A percentile compares a stretch with the other conserved stretches of the same genome.
Evolutionary conservation across 2,888 invertebrate species (phyloP).

Genomic region (Diarsia rubi): DNA sequence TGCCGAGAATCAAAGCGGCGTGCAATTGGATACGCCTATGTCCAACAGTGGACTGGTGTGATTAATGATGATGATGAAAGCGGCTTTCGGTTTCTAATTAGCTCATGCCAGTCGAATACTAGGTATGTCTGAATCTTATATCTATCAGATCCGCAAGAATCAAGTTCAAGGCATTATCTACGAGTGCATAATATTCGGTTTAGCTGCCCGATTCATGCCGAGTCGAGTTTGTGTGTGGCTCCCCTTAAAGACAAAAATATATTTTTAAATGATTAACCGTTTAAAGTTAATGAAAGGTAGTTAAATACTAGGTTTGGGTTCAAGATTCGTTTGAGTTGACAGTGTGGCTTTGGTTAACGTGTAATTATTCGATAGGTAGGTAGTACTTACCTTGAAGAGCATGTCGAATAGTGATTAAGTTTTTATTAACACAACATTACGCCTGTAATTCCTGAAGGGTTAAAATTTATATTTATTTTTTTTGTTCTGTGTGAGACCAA

Average conservation of each 20-base stretch:
- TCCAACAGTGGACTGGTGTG: neutral
- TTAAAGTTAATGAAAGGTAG: slow-evolving; percentile 47
- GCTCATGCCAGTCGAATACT: neutral
- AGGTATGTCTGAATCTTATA: neutral
- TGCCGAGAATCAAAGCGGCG: neutral
- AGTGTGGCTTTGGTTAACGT: slow-evolving; percentile 24
- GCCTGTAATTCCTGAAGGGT: too few relatives aligned
- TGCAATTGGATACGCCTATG: neutral
- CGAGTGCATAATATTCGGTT: neutral
- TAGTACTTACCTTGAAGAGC: neutral
- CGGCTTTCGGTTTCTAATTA: neutral
- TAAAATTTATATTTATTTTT: too few relatives aligned
- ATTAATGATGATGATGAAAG: neutral
- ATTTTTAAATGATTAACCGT: slow-evolving; percentile 32
- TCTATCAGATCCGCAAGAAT: too few relatives aligned
- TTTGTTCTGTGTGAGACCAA: too few relatives aligned
- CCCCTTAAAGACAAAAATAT: neutral
- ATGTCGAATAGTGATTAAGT: slow-evolving; percentile 1
- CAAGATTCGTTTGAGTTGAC: slow-evolving; percentile 32
- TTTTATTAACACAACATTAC: neutral
- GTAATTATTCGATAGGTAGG: slow-evolving; percentile 27
- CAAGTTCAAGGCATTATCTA: neutral
- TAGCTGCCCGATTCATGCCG: neutral
- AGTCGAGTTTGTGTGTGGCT: neutral
- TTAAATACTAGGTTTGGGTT: slow-evolving; percentile 41